Conservation (phyloP, 2,797 vertebrate genomes). For the Ficedula albicollis region DNA sequence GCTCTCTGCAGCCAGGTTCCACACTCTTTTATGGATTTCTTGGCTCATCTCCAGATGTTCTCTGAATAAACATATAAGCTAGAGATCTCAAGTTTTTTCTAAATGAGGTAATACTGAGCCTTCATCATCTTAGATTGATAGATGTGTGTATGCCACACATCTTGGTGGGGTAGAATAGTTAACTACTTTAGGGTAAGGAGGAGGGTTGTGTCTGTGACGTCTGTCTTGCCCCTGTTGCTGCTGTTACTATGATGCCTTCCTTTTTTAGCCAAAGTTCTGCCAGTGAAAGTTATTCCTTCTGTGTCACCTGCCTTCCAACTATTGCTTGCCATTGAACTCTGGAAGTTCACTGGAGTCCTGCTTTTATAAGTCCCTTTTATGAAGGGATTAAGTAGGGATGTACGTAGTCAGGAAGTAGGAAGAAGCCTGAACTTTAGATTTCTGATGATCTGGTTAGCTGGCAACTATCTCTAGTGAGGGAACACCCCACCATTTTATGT, state of each 20-base stretch:
- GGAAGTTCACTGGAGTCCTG: background rate
- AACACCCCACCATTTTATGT: background rate
- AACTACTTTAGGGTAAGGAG: background rate
- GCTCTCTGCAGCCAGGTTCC: background rate
- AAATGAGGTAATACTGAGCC: background rate
- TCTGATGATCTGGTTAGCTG: background rate
- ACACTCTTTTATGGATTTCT: background rate
- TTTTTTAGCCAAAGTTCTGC: background rate
- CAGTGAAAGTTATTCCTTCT: background rate
- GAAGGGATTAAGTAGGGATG: background rate
- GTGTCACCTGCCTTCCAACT: background rate
- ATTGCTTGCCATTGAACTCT: background rate
- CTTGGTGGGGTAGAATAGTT: background rate
- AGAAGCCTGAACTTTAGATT: background rate
- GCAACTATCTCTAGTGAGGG: background rate
- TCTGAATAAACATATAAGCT: background rate
- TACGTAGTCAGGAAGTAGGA: background rate
- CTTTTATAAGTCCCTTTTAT: background rate
- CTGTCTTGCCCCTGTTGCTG: background rate
- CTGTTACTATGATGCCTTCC: background rate
- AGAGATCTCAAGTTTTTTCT: background rate
- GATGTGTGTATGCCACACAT: background rate
- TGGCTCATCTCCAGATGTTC: background rate
- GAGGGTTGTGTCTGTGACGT: background rate
- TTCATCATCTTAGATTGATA: accelerated